phyloP scores from a whole-genome alignment of 1,140 invertebrate species.

The Harlomillsia oculata region DNA sequence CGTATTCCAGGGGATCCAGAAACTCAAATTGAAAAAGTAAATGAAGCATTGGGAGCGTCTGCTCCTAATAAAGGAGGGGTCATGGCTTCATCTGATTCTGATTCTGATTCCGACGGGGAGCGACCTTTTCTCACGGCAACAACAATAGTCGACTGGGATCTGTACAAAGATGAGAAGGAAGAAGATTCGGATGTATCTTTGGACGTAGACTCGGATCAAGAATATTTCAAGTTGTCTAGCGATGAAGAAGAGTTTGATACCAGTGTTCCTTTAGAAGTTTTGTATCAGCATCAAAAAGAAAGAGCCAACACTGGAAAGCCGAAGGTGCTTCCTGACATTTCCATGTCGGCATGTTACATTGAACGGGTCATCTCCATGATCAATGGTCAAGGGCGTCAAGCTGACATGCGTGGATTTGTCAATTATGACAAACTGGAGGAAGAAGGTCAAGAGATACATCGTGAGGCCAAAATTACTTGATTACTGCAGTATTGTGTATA shows the following conservation, averaged over 20 bases:
- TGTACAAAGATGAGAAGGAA: slow-evolving; percentile 11
- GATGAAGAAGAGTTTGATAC: slow-evolving; percentile 29
- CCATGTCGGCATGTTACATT: slow-evolving; percentile 12
- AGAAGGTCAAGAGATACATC: too few relatives aligned
- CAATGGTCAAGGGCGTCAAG: slow-evolving; percentile 21
- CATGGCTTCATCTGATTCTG: not conserved
- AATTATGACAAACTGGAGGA: slow-evolving; percentile 7
- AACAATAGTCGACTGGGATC: not conserved
- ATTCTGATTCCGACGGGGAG: too few relatives aligned
- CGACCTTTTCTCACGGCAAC: too few relatives aligned
- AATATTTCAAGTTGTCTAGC: slow-evolving; percentile 9
- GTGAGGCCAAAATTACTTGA: too few relatives aligned
- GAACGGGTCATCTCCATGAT: slow-evolving; percentile 30
- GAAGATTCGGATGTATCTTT: slow-evolving; percentile 4
- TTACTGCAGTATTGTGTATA: not conserved
- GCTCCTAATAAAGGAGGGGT: not conserved
- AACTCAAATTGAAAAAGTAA: not conserved
- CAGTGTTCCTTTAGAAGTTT: slow-evolving; percentile 9
- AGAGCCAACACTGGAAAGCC: not conserved
- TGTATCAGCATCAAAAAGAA: not conserved
- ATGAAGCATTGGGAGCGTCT: not conserved
- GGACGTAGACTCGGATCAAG: slow-evolving; percentile 9
- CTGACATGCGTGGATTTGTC: slow-evolving; percentile 25
- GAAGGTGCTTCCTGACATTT: slow-evolving; percentile 21
- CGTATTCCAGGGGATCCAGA: too few relatives aligned